These are phyloP conservation scores for Hydrophis major DNA, from an alignment of 2,797 vertebrate genomes.

Conservation along the genomic window DNA sequence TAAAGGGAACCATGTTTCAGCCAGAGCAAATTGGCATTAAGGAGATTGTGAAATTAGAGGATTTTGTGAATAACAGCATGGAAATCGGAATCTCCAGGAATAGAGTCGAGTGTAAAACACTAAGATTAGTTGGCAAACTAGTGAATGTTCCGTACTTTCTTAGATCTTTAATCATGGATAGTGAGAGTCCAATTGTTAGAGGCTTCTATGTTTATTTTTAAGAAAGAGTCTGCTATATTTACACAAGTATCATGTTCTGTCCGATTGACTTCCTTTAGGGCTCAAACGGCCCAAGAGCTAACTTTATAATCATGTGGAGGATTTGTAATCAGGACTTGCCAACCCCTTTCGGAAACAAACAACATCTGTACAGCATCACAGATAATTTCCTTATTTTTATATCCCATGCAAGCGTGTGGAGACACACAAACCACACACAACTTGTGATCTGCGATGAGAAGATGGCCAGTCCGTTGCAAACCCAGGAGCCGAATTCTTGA, in stretches of 20 bases:
- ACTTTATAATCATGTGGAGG: not conserved
- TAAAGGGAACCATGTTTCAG: not conserved
- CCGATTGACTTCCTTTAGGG: not conserved
- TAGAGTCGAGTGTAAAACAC: not conserved
- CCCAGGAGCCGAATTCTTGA: conserved; percentile 40
- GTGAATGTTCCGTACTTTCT: not conserved
- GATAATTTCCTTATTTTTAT: conserved; percentile 33
- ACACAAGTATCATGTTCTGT: not conserved
- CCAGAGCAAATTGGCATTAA: not conserved
- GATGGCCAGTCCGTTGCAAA: conserved; percentile 54
- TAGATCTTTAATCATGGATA: not conserved
- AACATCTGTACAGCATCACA: not conserved
- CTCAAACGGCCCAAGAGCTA: not conserved
- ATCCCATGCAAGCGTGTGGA: not conserved
- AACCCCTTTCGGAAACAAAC: not conserved
- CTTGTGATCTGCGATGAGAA: conserved; percentile 44
- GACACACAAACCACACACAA: not conserved
- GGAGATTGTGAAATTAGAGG: not conserved
- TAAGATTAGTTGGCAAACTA: not conserved
- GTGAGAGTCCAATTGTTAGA: not conserved
- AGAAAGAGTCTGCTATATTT: not conserved
- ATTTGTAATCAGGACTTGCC: not conserved
- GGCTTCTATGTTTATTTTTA: not conserved
- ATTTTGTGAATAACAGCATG: not conserved
- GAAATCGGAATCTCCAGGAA: not conserved